Evolutionary conservation across 2,113 vertebrate genomes (phyloP), one percentile per base, ranked within the genome.

Genomic region (Python bivittatus): DNA sequence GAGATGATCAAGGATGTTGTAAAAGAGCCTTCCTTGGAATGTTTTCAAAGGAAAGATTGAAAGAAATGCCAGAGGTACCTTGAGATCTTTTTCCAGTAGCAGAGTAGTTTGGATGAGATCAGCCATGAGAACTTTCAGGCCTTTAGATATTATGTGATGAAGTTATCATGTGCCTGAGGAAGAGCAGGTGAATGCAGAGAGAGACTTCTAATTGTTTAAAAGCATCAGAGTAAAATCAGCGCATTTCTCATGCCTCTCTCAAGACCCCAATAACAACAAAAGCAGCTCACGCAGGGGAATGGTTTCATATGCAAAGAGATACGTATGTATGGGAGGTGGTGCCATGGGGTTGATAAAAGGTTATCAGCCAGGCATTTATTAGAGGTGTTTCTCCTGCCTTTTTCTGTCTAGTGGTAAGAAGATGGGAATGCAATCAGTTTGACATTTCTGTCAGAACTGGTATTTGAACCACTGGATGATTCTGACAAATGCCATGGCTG

Each of bases 391-490:
- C 93, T 95, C 93, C 94, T 96, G 93, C 94, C 95, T 97, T 96
- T 88, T 92, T 94, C 93, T 97, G 91, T 95, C 88, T 95, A 94
- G 92, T 93, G 90, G 90, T 88, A 96, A 95, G 90, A 97, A 96
- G 96, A 96, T 86, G 96, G 95, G 95, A 94, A 93, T 92, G 97
- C 97, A 98, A 98, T 99, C 99, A 98, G 97, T 96, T 98, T 99
- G 99, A 99, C 99, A 99, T 99, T 99, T 99, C 98, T 98, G 98
- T 98, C 98, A 98, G 98, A 97, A 97, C 97, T 98, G 98, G 98
- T 99, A 99, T 99, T 99, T 99, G 98, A 99, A 98, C 98, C 97
- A 98, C 98, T 96, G 98, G 97, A 98, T 98, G 97, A 98, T 98
- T 98, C 97, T 98, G 97, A 98, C 98, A 99, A 99, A 99, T 99